phyloP scores from a whole-genome alignment of 2,888 invertebrate genomes.

The Elysia crispata region DNA sequence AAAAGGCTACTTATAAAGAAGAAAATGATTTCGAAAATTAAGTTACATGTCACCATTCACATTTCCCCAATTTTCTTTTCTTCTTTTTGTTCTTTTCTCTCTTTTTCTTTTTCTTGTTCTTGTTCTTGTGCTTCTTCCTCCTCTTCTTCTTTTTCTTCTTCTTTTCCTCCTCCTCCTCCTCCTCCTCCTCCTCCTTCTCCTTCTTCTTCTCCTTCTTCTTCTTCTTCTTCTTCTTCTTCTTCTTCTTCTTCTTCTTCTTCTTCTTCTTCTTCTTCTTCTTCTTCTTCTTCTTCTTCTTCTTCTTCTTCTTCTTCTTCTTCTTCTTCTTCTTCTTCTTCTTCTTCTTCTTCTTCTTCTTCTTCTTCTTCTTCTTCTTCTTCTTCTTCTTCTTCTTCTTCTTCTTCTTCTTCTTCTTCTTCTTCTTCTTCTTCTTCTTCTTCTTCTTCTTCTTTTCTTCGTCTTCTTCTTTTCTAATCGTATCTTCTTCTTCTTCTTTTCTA shows the following conservation, averaged over 20 bases:
- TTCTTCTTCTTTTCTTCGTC: constrained; percentile 24
- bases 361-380: constrained; percentile 19
- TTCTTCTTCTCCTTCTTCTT: constrained; percentile 23
- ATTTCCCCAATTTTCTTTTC: too few relatives aligned
- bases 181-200: too few relatives aligned
- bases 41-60: too few relatives aligned
- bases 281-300: constrained; percentile 15
- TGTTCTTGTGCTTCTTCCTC: too few relatives aligned
- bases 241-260: constrained; percentile 22
- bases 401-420: constrained; percentile 17
- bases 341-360: constrained; percentile 11
- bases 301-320: constrained; percentile 1
- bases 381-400: constrained; percentile 22
- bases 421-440: constrained; percentile 19
- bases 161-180: too few relatives aligned
- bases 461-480: too few relatives aligned
- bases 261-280: constrained; percentile 24
- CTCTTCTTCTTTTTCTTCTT: constrained; percentile 22
- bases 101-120: not conserved
- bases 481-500: too few relatives aligned
- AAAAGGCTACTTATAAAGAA: too few relatives aligned
- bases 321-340: not conserved
- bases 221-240: constrained; percentile 30
- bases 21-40: too few relatives aligned
- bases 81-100: too few relatives aligned